Evolutionary conservation across 2,797 vertebrate species (phyloP), one percentile per base, ranked within the genome.

Genomic region (Melanitta fusca): DNA sequence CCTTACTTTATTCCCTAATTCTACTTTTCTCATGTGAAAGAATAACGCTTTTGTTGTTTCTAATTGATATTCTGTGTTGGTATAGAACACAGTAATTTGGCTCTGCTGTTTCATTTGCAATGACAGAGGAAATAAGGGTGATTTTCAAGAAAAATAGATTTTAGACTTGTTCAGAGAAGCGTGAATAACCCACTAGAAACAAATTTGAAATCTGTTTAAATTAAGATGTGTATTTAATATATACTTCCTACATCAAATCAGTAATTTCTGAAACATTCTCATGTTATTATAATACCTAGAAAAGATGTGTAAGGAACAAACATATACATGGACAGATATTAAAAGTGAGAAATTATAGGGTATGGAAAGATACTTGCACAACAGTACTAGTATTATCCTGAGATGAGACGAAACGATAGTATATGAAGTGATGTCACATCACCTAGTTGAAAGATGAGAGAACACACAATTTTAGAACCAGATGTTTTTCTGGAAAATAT

Each of bases 11-110:
- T 70, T 93, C 24, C 43, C 34, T 92, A 78, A 75, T 91, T 95
- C 81, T 96, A 71, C 20, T 80, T 89, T 34, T 95, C 51, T 73
- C 49, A 36, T 51, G n/a, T 79, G 49, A 85, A 85, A 95, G 85
- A 96, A 80, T 92, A 88, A 83, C 24, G 58, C 21, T 70, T 32
- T 94, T 85, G 65, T 90, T 70, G 15, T 80, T 58, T 74, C 88
- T 93, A 92, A 88, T 95, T 97, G 82, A 34, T 92, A 89, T 93
- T 85, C 87, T 74, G 18, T 54, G 60, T 93, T 93, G 57, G 89
- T 80, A n/a, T 72, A 61, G 82, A 96, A 71, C 41, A 72, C 39
- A 80, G 47, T 45, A 41, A 60, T 90, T 72, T 77, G 47, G 27
- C 34, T 91, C 83, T 56, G 61, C 36, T 58, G 57, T 79, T 96